Evolutionary conservation across 2,113 vertebrate genomes (phyloP).

Genomic region (Neotoma lepida): DNA sequence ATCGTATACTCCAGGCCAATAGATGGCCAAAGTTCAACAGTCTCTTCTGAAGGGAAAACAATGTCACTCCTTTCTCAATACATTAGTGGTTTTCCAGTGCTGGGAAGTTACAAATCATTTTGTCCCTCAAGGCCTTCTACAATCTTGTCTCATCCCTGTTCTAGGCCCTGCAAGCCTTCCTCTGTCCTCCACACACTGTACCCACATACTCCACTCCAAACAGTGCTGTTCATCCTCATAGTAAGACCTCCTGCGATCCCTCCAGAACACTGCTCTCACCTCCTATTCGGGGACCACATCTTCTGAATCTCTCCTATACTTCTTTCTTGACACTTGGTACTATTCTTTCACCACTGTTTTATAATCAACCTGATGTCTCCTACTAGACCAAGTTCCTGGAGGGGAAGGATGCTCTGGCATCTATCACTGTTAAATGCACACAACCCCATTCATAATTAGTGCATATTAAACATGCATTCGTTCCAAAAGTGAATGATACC

Average conservation of each 20-base stretch:
- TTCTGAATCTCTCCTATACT: not conserved
- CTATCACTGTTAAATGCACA: not conserved
- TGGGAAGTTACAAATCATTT: not conserved
- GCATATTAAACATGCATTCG: not conserved
- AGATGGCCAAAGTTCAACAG: not conserved
- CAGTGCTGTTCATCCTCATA: too few species aligned
- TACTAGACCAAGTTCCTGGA: not conserved
- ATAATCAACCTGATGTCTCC: not conserved
- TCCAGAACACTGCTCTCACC: not conserved
- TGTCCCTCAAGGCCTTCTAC: not conserved
- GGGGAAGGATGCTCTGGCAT: not conserved
- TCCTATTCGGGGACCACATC: not conserved
- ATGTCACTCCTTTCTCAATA: not conserved
- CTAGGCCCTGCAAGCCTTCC: not conserved
- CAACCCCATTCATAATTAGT: not conserved
- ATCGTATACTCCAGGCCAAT: not conserved
- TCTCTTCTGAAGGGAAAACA: not conserved
- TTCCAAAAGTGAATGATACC: not conserved
- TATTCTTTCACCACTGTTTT: not conserved
- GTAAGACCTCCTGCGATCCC: not conserved
- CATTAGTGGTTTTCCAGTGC: not conserved
- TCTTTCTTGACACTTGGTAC: not conserved
- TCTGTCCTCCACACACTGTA: accelerated
- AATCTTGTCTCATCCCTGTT: not conserved
- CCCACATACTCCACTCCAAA: not conserved